Percentiles rank a stretch among this genome's conserved stretches.
These are phyloP conservation scores for Mugil cephalus DNA, from an alignment of 2,113 vertebrate species.

Conservation along the genomic window DNA sequence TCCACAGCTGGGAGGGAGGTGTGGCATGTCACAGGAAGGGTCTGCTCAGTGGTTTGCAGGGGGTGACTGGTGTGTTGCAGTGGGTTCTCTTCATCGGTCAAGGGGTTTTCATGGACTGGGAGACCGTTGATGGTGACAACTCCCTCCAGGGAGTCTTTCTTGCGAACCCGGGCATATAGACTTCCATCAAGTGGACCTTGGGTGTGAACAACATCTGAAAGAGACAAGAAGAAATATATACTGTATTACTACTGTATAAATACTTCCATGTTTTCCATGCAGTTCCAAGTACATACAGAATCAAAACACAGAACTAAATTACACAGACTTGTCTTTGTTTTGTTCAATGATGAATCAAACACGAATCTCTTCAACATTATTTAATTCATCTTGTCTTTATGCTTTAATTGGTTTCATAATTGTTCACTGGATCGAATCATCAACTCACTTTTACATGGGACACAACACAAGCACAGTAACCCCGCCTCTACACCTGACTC, in stretches of 20 bases:
- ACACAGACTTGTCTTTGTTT: not conserved
- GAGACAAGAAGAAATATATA: slow-evolving; percentile 43
- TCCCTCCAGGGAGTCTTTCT: slow-evolving; percentile 92
- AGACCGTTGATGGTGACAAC: slow-evolving; percentile 85
- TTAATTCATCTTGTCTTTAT: slow-evolving; percentile 3
- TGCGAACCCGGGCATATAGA: slow-evolving; percentile 93
- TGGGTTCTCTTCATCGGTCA: slow-evolving; percentile 66
- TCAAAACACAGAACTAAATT: not conserved
- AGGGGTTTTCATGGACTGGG: slow-evolving; percentile 68
- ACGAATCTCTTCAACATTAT: not conserved
- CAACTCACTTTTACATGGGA: not conserved
- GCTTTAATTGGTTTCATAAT: not conserved
- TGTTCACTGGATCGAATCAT: not conserved
- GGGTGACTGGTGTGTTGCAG: slow-evolving; percentile 70
- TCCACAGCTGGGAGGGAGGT: slow-evolving; percentile 86
- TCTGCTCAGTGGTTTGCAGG: slow-evolving; percentile 88
- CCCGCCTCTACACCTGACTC: slow-evolving; percentile 38
- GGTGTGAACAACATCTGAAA: slow-evolving; percentile 92
- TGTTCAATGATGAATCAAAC: too few relatives aligned
- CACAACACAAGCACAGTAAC: slow-evolving; percentile 37
- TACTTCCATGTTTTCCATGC: not conserved
- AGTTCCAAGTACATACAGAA: not conserved
- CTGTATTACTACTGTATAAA: not conserved
- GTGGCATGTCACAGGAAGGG: slow-evolving; percentile 82
- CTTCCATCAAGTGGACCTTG: slow-evolving; percentile 96